phyloP scores from a whole-genome alignment of 1,140 invertebrate species.

The Anthonomus grandis region DNA sequence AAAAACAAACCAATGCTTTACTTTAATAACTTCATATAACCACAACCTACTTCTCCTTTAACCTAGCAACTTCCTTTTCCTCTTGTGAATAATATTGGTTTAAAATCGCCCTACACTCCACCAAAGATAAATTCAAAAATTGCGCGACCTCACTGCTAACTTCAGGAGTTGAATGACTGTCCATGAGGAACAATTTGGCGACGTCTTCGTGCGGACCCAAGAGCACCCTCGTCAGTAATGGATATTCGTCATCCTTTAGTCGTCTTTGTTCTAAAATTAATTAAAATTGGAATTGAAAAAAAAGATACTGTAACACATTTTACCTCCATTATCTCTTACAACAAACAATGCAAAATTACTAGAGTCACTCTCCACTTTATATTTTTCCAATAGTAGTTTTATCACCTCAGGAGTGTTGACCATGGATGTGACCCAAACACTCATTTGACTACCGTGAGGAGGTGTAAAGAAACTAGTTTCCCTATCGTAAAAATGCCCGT shows the following conservation, averaged over 20 bases:
- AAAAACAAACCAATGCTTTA: no score
- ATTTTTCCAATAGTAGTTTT: conserved; percentile 81
- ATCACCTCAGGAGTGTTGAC: conserved; percentile 80
- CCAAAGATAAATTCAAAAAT: conserved; percentile 75
- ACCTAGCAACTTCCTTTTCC: conserved; percentile 64
- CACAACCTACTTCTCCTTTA: conserved; percentile 69
- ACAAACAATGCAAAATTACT: conserved; percentile 80
- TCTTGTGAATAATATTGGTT: conserved; percentile 76
- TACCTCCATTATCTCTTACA: conserved; percentile 79
- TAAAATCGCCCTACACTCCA: conserved; percentile 75
- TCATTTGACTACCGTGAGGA: conserved; percentile 79
- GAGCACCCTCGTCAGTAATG: conserved; percentile 71
- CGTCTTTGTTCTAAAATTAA: conserved; percentile 65
- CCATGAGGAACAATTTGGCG: conserved; percentile 76
- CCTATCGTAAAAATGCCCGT: conserved; percentile 84
- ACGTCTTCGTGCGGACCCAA: conserved; percentile 82
- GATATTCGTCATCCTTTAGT: conserved; percentile 75
- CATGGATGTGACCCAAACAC: conserved; percentile 79
- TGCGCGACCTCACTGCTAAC: conserved; percentile 79
- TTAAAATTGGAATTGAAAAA: neutral
- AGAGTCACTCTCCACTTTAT: conserved; percentile 77
- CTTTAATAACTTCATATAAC: no score
- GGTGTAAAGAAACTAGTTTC: conserved; percentile 87
- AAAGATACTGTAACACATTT: conserved; percentile 26
- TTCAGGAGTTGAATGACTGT: conserved; percentile 68